Evolutionary conservation across 2,888 invertebrate genomes (phyloP), one percentile per base, ranked within the genome.

Genomic region (Scrobipalpa costella): DNA sequence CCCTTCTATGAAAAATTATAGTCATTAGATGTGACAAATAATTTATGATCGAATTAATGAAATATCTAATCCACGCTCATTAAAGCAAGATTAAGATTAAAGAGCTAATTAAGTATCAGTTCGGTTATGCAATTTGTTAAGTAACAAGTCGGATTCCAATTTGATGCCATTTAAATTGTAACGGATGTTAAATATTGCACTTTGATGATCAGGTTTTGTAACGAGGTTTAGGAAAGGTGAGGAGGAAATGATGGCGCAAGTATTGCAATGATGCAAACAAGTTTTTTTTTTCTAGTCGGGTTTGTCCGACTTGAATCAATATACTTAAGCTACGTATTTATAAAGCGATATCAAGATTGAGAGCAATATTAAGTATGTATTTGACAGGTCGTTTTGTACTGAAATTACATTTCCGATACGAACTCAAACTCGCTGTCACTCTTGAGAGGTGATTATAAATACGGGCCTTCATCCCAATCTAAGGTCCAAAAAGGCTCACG

Each of bases 51-150:
- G 59, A 50, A 50, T 59, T 59, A 63, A 63, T 63, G 58, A 58
- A 58, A n/a, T n/a, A 38, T 59, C 38, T 15, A 27, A 59, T 63
- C 44, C 70, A 70, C 64, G 68, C 64, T 67, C 67, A 67, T 65
- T 66, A 68, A 71, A 67, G 69, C 68, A 65, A 64, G 52, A 47
- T 57, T 21, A 73, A 72, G 76, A 67, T 71, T 69, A 68, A 64
- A 66, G 50, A 62, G 61, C 63, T 66, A 60, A 68, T 66, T 64
- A 64, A 65, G 36, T 63, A 21, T 52, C 5, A 15, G 3, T 49
- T 11, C 61, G 49, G 27, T 59, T 59, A 59, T 27, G 59, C 19
- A 38, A 66, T 15, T 44, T 27, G 58, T 64, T 66, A 57, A 7
- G 61, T 61, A 66, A 66, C 61, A 36, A 19, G n/a, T 40, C 27